Base-by-base conservation (phyloP, 1,140 invertebrate genomes). In the Pinna nobilis region DNA sequence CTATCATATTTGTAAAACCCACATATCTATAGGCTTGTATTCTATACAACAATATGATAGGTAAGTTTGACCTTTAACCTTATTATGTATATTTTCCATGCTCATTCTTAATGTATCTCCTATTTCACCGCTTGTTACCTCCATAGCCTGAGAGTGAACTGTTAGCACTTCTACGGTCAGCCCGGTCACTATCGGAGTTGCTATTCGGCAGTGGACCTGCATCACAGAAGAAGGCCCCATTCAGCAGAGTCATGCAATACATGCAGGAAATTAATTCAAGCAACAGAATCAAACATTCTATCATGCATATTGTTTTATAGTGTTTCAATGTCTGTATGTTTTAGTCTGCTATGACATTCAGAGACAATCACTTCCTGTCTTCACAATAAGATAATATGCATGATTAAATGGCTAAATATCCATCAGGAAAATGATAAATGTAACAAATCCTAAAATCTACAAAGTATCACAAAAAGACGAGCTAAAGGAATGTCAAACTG, bases 91-190 rank as follows among this genome's bases (percentile, higher is more conserved):
- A n/a, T n/a, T n/a, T n/a, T n/a, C n/a, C n/a, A n/a, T n/a, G n/a
- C n/a, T n/a, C n/a, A n/a, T n/a, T n/a, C n/a, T n/a, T n/a, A n/a
- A n/a, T n/a, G n/a, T n/a, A n/a, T n/a, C n/a, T n/a, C n/a, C n/a
- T n/a, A n/a, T n/a, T 63, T 63, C 37, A 55, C 25, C 50, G 50
- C 25, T 49, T 65, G 69, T 79, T 80, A 80, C 78, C 78, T 80
- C 76, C 78, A 61, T 66, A 69, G 61, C 75, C 70, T 35, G 78
- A 80, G 44, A 35, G 57, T 13, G 78, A 80, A 69, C 83, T 87
- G 35, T 79, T 80, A 57, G 77, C 78, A 64, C 79, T 84, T 67
- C 75, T 70, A 60, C 51, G 69, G 28, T 28, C 64, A 63, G 65
- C 61, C 47, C 64, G 67, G 28, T 49, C 44, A 61, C 53, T 66